These are phyloP conservation scores for Euzophera pinguis DNA, from an alignment of 2,888 invertebrate species.

Conservation along the genomic window DNA sequence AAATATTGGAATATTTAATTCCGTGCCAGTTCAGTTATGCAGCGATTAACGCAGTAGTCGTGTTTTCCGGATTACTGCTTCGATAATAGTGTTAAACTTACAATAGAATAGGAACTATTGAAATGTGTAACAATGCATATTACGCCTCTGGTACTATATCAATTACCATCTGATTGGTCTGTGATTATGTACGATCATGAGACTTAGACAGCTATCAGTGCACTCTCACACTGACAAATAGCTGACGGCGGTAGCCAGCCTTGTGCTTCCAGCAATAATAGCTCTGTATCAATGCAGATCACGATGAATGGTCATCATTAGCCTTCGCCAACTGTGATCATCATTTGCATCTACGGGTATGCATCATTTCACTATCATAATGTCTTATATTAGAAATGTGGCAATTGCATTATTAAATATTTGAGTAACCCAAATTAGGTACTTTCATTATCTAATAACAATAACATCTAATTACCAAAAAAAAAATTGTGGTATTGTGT, in stretches of 20 bases:
- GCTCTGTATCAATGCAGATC: constrained; percentile 62
- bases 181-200: constrained; percentile 34
- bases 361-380: constrained; percentile 11
- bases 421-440: too few relatives aligned
- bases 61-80: not conserved
- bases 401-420: not conserved
- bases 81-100: constrained; percentile 1
- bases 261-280: constrained; percentile 51
- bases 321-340: constrained; percentile 45
- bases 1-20: constrained; percentile 3
- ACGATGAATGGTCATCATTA: constrained; percentile 72
- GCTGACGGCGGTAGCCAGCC: constrained; percentile 28
- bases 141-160: constrained; percentile 17
- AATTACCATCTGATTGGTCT: constrained; percentile 26
- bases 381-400: constrained; percentile 7
- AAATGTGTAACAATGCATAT: constrained; percentile 8
- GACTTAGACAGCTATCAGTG: constrained; percentile 32
- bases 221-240: constrained; percentile 36
- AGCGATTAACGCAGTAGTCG: not conserved
- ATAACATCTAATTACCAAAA: too few relatives aligned
- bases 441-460: too few relatives aligned
- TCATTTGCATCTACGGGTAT: constrained; percentile 41
- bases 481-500: too few relatives aligned
- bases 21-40: not conserved
- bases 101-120: constrained; percentile 5